Evolutionary conservation across 2,888 invertebrate species (phyloP).

Genomic region (Sphaerophoria rueppellii): DNA sequence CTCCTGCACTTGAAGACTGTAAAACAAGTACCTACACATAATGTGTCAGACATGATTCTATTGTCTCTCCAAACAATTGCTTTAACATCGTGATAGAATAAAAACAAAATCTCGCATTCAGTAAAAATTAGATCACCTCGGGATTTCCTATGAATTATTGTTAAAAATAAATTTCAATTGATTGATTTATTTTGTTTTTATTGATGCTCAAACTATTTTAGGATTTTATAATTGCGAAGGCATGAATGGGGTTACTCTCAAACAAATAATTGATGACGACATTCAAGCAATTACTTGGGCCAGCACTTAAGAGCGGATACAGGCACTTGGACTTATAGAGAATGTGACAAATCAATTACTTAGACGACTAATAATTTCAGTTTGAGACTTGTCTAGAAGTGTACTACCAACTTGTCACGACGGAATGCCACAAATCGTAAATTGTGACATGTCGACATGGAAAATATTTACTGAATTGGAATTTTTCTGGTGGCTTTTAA

Average conservation of each 20-base stretch:
- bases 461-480: conserved; percentile 46
- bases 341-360: conserved; percentile 57
- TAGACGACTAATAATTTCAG: conserved; percentile 27
- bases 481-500: conserved; percentile 3
- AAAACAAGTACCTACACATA: conserved; percentile 20
- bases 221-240: conserved; percentile 14
- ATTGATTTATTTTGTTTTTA: conserved; percentile 7
- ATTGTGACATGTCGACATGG: conserved; percentile 28
- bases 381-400: conserved; percentile 8
- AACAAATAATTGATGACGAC: conserved; percentile 29
- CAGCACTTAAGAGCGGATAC: conserved; percentile 43
- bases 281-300: conserved; percentile 28
- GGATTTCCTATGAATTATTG: conserved; percentile 68
- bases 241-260: background rate
- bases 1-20: conserved; percentile 39
- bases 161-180: conserved; percentile 55
- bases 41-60: conserved; percentile 45
- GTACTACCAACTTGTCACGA: conserved; percentile 24
- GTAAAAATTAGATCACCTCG: conserved; percentile 68
- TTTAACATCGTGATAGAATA: conserved; percentile 7
- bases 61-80: conserved; percentile 17
- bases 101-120: conserved; percentile 50
- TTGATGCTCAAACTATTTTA: conserved; percentile 18
- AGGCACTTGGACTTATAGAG: conserved; percentile 7
- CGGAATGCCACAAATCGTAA: conserved; percentile 31